phyloP scores from a whole-genome alignment of 2,797 vertebrate species.

The Rhinoraja longicauda region DNA sequence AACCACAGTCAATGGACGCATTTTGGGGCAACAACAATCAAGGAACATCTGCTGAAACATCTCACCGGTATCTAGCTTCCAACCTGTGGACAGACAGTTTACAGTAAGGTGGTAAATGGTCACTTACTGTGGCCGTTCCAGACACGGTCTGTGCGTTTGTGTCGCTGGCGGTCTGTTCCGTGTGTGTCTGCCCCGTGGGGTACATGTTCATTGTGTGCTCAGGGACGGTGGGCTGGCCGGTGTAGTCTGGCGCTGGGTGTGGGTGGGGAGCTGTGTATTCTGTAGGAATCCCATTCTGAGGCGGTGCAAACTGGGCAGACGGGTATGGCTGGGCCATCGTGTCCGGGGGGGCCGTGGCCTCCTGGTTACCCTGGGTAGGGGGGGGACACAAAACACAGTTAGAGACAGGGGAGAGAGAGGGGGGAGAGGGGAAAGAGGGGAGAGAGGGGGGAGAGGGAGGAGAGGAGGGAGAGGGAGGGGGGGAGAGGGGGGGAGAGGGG shows the following conservation, averaged over 20 bases:
- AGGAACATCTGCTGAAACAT: too few relatives aligned
- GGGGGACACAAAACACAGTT: not conserved
- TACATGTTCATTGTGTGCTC: constrained; percentile 91
- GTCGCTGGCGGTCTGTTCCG: constrained; percentile 74
- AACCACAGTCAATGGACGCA: not conserved
- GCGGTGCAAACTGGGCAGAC: constrained; percentile 80
- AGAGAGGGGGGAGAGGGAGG: too few relatives aligned
- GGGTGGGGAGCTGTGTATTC: constrained; percentile 83
- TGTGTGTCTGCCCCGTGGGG: constrained; percentile 81
- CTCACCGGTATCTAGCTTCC: not conserved
- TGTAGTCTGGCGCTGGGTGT: constrained; percentile 78
- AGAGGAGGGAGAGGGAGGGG: too few relatives aligned
- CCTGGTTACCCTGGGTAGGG: constrained; percentile 83
- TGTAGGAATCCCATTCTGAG: constrained; percentile 82
- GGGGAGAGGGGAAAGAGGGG: too few relatives aligned
- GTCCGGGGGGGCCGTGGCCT: constrained; percentile 83
- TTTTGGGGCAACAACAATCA: too few relatives aligned
- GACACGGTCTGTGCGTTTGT: constrained; percentile 78
- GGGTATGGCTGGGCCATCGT: constrained; percentile 92
- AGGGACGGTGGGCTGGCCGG: constrained; percentile 75
- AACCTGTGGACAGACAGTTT: not conserved
- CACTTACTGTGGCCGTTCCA: constrained; percentile 91
- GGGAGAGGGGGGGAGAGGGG: too few relatives aligned
- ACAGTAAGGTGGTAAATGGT: constrained; percentile 7
- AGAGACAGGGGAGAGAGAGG: constrained; percentile 1